Evolutionary conservation across 2,888 invertebrate species (phyloP), one percentile per base, ranked within the genome.

Genomic region (Oeneis ivallda): DNA sequence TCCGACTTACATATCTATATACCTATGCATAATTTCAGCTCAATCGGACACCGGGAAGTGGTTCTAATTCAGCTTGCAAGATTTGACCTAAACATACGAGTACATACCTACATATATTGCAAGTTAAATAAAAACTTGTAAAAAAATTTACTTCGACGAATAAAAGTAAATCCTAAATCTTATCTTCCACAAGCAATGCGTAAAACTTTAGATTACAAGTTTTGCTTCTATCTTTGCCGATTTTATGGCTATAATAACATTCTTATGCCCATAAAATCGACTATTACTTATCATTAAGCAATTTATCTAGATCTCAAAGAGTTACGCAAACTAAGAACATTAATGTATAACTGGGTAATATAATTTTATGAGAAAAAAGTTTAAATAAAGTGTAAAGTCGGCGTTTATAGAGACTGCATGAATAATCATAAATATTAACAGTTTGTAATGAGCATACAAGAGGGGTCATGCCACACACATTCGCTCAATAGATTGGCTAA

Each of bases 371-470:
- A 8, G 19, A 32, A 11, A 49, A 13, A 32, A 62, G 43, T 52
- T 50, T 19, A 52, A 52, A 50, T 37, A 37, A 61, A 52, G 52
- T 9, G 26, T 39, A 9, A 19, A 50, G 37, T 41, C 37, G 41
- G 41, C 32, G 26, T 61, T 61, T 52, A 52, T 52, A 52, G 61
- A 61, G 59, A 57, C 50, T 61, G 37, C 66, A 63, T 63, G 45
- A 59, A 68, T 65, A 34, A 63, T 56, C 68, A 41, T 57, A 68
- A 65, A 60, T 60, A 65, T 62, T 26, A 65, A 58, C 39, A 59
- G 65, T 41, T 50, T 50, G 52, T 61, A 39, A 61, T 41, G 49
- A 50, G 19, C 41, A 19, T 59, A 17, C 4, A 11, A 39, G 8
- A 50, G 50, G 61, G 50, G 61, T 41, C 50, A 41, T 13, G 2